Conservation (phyloP, 2,888 invertebrate genomes). For the Zeuzera pyrina region DNA sequence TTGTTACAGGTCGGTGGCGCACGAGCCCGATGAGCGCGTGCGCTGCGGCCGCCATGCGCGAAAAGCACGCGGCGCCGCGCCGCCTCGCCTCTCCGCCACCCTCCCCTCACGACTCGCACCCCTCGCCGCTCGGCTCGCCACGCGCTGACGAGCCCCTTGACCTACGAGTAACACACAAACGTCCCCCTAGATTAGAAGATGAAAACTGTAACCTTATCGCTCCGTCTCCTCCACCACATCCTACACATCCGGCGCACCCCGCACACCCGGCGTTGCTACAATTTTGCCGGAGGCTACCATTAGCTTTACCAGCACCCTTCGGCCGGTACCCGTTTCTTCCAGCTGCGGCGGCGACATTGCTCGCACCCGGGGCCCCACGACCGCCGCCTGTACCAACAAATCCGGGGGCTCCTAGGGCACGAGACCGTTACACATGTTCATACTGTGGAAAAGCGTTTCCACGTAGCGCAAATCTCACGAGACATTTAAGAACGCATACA, state of each 20-base stretch:
- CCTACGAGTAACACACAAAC: slow-evolving; percentile 88
- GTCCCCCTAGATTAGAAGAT: slow-evolving; percentile 80
- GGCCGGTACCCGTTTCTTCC: slow-evolving; percentile 66
- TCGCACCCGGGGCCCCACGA: slow-evolving; percentile 53
- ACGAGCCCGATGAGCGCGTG: slow-evolving; percentile 81
- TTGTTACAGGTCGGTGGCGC: slow-evolving; percentile 70
- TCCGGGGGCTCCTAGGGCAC: slow-evolving; percentile 75
- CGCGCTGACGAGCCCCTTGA: slow-evolving; percentile 87
- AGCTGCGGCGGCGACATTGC: slow-evolving; percentile 59
- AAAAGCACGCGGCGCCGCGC: slow-evolving; percentile 93
- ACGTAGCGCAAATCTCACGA: slow-evolving; percentile 95
- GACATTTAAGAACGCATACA: slow-evolving; percentile 97
- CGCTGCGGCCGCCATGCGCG: slow-evolving; percentile 82
- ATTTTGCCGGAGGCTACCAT: slow-evolving; percentile 59
- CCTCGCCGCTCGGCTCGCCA: slow-evolving; percentile 68
- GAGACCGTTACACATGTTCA: slow-evolving; percentile 96
- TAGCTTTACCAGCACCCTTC: slow-evolving; percentile 62
- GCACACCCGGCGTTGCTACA: slow-evolving; percentile 61
- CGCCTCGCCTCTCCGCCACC: slow-evolving; percentile 79
- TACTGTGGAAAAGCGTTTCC: slow-evolving; percentile 99
- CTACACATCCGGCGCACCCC: slow-evolving; percentile 76
- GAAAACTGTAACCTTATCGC: slow-evolving; percentile 88
- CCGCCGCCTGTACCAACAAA: slow-evolving; percentile 55
- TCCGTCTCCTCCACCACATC: slow-evolving; percentile 70
- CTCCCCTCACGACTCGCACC: slow-evolving; percentile 55